These are phyloP conservation scores for Sylvicapra grimmia DNA, from an alignment of 2,113 vertebrate species.

Conservation along the genomic window DNA sequence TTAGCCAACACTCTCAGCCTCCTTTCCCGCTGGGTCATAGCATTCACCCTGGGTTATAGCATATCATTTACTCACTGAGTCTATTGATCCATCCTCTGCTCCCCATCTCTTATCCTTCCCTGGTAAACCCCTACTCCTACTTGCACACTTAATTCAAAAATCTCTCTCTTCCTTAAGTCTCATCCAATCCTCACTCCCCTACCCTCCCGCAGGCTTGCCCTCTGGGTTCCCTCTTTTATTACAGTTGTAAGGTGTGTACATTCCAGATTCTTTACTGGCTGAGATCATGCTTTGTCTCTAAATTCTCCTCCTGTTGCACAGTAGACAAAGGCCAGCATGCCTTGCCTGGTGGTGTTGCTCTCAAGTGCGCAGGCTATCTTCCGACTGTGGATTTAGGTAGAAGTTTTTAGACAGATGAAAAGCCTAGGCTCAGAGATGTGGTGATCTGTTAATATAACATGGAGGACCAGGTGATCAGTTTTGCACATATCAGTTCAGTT, in stretches of 20 bases:
- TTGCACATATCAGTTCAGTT: not conserved
- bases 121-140: not conserved
- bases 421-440: not conserved
- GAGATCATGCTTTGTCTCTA: not conserved
- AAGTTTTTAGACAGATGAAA: not conserved
- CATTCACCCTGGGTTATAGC: not conserved
- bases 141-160: not conserved
- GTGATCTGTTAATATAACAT: not conserved
- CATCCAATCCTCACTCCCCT: not conserved
- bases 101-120: not conserved
- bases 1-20: not conserved
- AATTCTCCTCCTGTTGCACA: not conserved
- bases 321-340: not conserved
- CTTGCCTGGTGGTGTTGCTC: not conserved
- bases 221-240: not conserved
- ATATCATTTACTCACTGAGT: not conserved
- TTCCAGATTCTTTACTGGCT: not conserved
- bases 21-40: not conserved
- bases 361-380: not conserved
- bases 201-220: not conserved
- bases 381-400: not conserved
- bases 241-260: not conserved
- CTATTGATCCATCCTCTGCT: not conserved
- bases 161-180: not conserved
- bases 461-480: not conserved